These are phyloP conservation scores for Eilema griseolum DNA, from an alignment of 2,888 invertebrate genomes.

Conservation along the genomic window DNA sequence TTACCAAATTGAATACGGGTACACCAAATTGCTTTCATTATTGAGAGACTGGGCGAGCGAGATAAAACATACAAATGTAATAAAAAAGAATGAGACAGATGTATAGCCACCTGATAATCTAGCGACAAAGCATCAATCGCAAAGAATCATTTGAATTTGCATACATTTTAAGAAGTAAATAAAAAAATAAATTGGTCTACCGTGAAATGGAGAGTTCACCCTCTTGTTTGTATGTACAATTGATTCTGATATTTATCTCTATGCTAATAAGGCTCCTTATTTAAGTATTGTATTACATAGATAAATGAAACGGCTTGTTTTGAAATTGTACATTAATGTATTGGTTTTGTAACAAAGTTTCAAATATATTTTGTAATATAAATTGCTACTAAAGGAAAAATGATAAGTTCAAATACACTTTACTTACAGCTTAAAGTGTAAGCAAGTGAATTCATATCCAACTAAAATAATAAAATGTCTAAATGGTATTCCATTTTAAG, in stretches of 20 bases:
- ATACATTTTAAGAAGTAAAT: slow-evolving; percentile 73
- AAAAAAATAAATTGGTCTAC: slow-evolving; percentile 64
- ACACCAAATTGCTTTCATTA: slow-evolving; percentile 66
- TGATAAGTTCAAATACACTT: no score
- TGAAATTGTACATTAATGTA: slow-evolving; percentile 32
- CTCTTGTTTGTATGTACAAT: slow-evolving; percentile 38
- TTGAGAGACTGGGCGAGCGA: slow-evolving; percentile 47
- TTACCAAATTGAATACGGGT: slow-evolving; percentile 68
- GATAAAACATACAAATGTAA: slow-evolving; percentile 30
- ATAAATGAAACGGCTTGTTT: slow-evolving; percentile 10
- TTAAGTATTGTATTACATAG: slow-evolving; percentile 21
- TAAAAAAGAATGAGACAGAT: slow-evolving; percentile 23
- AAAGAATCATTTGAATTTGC: slow-evolving; percentile 70
- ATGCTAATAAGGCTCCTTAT: slow-evolving; percentile 20
- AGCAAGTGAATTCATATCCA: no score
- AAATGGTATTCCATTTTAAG: no score
- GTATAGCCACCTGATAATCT: slow-evolving; percentile 61
- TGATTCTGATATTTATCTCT: slow-evolving; percentile 37
- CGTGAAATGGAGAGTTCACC: slow-evolving; percentile 46
- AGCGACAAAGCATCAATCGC: slow-evolving; percentile 68
- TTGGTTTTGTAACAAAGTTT: background rate
- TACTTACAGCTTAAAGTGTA: no score
- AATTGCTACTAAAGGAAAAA: background rate
- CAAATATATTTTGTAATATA: background rate
- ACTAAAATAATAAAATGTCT: no score